Base-by-base conservation (phyloP, 2,797 vertebrate genomes). In the Manis pentadactyla region DNA sequence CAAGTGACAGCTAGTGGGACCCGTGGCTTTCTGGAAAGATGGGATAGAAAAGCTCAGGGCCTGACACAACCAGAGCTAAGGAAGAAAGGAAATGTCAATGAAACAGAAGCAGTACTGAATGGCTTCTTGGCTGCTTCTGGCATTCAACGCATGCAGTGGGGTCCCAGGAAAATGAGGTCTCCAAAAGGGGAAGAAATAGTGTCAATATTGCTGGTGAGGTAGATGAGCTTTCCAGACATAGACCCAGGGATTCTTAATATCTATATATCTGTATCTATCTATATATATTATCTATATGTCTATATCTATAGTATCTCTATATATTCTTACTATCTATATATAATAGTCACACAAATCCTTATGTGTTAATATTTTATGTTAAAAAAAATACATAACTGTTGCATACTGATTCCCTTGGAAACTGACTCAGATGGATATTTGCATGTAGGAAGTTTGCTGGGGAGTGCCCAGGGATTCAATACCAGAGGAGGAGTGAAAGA, bases 21-120 rank as follows among this genome's bases (percentile, higher is more conserved):
- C 19, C 25, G 25, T 69, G 75, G 53, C 93, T 96, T 93, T 82
- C 94, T 74, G 75, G 90, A 96, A 95, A 75, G 75, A 92, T 71
- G 53, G 55, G 37, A 64, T 66, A 39, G 74, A 68, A 86, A 73
- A 94, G 66, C 27, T 59, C 46, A 85, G 77, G 53, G 51, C 39
- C 23, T 63, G 66, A 88, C 64, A 78, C 17, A 85, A 51, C 31
- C 57, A 93, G 55, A 94, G 19, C 77, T 81, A 71, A 94, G 84
- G 42, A 59, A 77, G 75, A 95, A 75, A 66, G 71, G 71, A 95
- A 83, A 89, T 61, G 42, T 49, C 46, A 15, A 37, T 46, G 49
- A 89, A 23, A 87, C 23, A 51, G 39, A 75, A 71, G 69, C 4
- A 57, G 66, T 94, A 83, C 51, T 42, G 17, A 82, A 90, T 77